Conservation (phyloP, 2,113 vertebrate genomes). For the Sterrhoptilus dennistouni region DNA sequence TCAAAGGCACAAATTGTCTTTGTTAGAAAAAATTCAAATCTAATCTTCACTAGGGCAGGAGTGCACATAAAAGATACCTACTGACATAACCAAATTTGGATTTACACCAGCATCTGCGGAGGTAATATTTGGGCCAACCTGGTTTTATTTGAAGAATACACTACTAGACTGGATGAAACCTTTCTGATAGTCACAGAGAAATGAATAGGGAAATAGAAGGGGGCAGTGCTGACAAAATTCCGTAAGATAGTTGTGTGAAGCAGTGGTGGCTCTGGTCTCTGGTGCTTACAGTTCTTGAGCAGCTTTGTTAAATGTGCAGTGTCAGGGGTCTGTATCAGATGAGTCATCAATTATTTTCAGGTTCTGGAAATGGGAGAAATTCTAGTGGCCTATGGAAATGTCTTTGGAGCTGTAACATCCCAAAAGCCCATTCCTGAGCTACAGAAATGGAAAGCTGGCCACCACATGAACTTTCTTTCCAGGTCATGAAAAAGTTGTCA, state of each 20-base stretch:
- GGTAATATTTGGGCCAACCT: background rate
- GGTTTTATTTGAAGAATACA: background rate
- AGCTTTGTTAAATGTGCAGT: background rate
- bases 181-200: background rate
- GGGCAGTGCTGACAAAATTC: background rate
- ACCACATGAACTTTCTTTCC: background rate
- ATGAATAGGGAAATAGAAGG: background rate
- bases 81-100: background rate
- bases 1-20: background rate
- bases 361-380: background rate
- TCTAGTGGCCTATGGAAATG: background rate
- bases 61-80: background rate
- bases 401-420: background rate
- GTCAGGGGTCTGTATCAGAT: background rate
- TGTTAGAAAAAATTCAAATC: background rate
- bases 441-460: background rate
- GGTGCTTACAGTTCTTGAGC: background rate
- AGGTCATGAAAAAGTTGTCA: background rate
- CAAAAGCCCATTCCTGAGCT: rapidly evolving
- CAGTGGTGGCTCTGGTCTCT: background rate
- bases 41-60: background rate
- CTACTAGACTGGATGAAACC: background rate
- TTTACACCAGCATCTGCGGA: background rate
- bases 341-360: background rate
- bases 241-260: background rate